Percentiles rank a stretch among this genome's conserved stretches.
phyloP scores from a whole-genome alignment of 2,888 invertebrate species.

The Siphlonurus alternatus region DNA sequence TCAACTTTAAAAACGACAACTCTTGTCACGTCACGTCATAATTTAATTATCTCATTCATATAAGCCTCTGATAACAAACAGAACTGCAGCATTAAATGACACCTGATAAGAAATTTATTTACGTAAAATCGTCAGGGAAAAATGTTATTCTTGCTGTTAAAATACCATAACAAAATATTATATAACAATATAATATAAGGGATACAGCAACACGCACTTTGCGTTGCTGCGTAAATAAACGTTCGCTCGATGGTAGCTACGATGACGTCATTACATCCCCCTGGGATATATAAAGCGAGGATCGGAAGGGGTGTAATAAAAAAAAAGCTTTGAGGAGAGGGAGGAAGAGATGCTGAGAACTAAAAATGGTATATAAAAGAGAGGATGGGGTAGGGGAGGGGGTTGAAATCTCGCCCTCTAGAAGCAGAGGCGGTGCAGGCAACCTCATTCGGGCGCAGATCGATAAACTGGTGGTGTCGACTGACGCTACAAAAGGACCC shows the following conservation, averaged over 20 bases:
- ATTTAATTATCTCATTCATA: no score
- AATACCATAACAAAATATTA: no score
- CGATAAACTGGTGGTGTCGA: neutral
- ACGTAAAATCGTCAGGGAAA: no score
- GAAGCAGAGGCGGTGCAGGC: neutral
- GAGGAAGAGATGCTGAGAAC: neutral
- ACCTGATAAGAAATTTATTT: no score
- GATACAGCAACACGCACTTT: no score
- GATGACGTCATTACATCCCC: neutral
- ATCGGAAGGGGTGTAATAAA: neutral
- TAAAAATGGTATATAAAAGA: neutral
- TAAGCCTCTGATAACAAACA: no score
- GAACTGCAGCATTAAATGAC: no score
- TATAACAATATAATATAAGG: no score
- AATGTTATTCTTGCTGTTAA: no score
- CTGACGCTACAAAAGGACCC: neutral
- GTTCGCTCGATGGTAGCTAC: neutral
- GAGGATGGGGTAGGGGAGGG: slow-evolving; percentile 1
- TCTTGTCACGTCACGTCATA: no score
- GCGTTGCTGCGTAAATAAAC: neutral
- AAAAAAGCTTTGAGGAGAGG: neutral
- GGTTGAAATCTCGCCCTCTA: slow-evolving; percentile 1
- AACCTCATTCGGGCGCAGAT: neutral
- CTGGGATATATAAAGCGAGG: neutral
- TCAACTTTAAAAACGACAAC: no score